A percentile compares a stretch with the other conserved stretches of the same genome.
These are phyloP conservation scores for Aphis craccivora DNA, from an alignment of 1,140 invertebrate species.

Conservation along the genomic window DNA sequence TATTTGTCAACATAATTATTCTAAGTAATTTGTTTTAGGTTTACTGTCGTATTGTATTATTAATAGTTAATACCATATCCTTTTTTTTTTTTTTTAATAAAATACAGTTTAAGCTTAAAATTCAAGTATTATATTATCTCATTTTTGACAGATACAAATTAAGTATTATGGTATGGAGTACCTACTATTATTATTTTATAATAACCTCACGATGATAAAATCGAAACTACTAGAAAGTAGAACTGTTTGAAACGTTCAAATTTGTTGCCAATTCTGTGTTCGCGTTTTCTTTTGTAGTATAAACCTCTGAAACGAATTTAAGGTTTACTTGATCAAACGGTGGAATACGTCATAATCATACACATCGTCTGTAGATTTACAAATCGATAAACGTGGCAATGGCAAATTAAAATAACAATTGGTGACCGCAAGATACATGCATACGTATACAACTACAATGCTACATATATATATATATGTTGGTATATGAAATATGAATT, in stretches of 20 bases:
- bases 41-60: too few species aligned
- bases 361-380: neutral
- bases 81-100: too few species aligned
- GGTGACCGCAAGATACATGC: neutral
- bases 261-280: neutral
- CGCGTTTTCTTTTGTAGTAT: neutral
- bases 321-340: neutral
- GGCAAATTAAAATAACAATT: conserved; percentile 9
- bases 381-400: neutral
- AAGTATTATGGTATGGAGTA: neutral
- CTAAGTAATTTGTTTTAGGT: too few species aligned
- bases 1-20: neutral
- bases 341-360: neutral
- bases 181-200: neutral
- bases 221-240: neutral
- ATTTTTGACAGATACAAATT: neutral
- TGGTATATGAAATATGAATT: neutral
- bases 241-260: neutral
- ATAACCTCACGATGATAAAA: neutral
- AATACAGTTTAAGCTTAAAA: too few species aligned
- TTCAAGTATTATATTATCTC: too few species aligned
- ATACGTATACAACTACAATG: neutral
- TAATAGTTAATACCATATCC: too few species aligned
- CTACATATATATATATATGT: neutral
- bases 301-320: conserved; percentile 4